Percentiles rank a stretch among this genome's conserved stretches.
Conservation (phyloP, 1,140 invertebrate species). For the Zaprionus kolodkinae region DNA sequence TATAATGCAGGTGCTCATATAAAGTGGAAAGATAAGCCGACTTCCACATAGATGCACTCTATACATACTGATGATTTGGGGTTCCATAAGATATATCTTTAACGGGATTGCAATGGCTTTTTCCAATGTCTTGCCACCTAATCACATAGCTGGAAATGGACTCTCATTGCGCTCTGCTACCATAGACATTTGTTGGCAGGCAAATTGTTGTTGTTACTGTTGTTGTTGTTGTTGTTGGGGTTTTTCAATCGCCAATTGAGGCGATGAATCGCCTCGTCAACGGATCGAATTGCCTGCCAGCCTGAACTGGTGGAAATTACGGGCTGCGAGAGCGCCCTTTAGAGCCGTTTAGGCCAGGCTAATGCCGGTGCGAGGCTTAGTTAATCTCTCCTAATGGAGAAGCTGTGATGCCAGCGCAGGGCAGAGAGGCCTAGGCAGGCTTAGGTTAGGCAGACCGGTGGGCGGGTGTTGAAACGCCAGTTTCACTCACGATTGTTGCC, state of each 20-base stretch:
- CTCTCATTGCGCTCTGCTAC: background rate
- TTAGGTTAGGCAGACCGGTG: background rate
- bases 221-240: background rate
- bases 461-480: conserved; percentile 62
- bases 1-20: no score
- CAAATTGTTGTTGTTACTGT: conserved; percentile 26
- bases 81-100: no score
- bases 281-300: conserved; percentile 36
- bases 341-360: conserved; percentile 16
- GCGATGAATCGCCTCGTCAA: background rate
- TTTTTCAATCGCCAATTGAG: conserved; percentile 16
- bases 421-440: background rate
- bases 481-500: conserved; percentile 60
- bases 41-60: no score
- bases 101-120: no score
- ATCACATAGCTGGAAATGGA: background rate
- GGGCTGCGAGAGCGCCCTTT: conserved; percentile 19
- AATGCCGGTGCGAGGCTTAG: conserved; percentile 8
- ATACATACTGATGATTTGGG: no score
- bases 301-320: conserved; percentile 43
- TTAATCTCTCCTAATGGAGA: conserved; percentile 25
- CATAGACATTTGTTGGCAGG: conserved; percentile 14
- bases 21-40: no score
- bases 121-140: background rate
- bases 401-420: background rate